Conservation (phyloP, 2,113 vertebrate species). For the Aythya baeri region DNA sequence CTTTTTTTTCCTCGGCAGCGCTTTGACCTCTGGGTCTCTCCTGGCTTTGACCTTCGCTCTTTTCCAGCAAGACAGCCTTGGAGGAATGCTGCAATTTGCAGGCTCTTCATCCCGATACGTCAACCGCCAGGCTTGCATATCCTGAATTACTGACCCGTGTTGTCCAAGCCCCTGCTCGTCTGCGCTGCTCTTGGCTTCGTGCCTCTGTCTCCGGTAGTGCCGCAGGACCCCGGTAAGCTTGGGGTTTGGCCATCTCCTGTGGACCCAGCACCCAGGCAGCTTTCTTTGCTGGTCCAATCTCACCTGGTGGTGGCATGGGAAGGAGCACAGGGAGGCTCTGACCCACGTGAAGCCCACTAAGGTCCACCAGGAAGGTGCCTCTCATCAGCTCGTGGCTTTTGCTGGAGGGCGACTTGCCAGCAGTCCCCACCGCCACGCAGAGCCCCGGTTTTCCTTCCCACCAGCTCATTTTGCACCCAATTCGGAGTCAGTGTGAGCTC, state of each 20-base stretch:
- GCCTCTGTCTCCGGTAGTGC: neutral
- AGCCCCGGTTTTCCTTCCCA: neutral
- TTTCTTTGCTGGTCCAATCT: neutral
- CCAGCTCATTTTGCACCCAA: neutral
- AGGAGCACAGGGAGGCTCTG: neutral
- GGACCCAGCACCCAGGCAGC: neutral
- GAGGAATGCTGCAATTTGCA: neutral
- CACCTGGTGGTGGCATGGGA: rapidly evolving
- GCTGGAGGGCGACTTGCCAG: neutral
- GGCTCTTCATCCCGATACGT: neutral
- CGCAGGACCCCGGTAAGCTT: neutral
- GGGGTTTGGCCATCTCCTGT: neutral
- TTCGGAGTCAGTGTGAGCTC: neutral
- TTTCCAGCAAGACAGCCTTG: neutral
- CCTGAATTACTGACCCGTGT: neutral
- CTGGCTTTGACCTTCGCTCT: neutral
- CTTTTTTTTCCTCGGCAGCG: neutral
- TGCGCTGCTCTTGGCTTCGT: neutral
- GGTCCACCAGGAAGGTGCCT: neutral
- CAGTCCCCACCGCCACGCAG: neutral
- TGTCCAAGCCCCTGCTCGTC: neutral
- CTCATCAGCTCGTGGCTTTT: neutral
- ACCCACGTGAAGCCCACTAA: neutral
- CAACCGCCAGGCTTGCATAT: neutral
- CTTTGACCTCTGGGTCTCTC: neutral